Percentiles rank a stretch among this genome's conserved stretches.
phyloP scores from a whole-genome alignment of 1,140 invertebrate genomes.

The Planococcus citri region DNA sequence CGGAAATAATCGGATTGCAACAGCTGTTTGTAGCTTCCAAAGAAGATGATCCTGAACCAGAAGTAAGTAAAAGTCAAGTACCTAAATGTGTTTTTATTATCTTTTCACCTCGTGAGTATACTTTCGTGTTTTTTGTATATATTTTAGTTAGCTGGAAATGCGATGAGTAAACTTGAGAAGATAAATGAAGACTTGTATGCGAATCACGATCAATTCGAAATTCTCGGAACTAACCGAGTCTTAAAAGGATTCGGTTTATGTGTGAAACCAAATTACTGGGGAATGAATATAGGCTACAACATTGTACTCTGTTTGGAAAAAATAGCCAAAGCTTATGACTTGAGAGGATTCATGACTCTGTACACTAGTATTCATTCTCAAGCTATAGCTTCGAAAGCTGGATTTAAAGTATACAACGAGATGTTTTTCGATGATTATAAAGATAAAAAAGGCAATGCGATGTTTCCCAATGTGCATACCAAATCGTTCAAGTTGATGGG shows the following conservation, averaged over 20 bases:
- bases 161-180: too few relatives aligned
- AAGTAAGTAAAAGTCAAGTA: too few relatives aligned
- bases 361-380: neutral
- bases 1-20: neutral
- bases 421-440: neutral
- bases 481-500: neutral
- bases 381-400: neutral
- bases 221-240: neutral
- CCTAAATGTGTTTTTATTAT: too few relatives aligned
- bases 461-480: neutral
- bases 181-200: neutral
- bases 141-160: too few relatives aligned
- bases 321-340: neutral
- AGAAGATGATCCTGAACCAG: neutral
- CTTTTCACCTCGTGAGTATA: neutral
- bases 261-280: neutral
- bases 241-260: neutral
- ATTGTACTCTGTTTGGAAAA: neutral
- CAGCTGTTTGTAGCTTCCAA: neutral
- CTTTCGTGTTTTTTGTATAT: too few relatives aligned
- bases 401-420: neutral
- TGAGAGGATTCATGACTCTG: neutral
- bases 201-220: neutral
- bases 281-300: neutral
- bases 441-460: neutral